Evolutionary conservation across 2,797 vertebrate species (phyloP), one percentile per base, ranked within the genome.

Genomic region (Kryptopterus vitreolus): DNA sequence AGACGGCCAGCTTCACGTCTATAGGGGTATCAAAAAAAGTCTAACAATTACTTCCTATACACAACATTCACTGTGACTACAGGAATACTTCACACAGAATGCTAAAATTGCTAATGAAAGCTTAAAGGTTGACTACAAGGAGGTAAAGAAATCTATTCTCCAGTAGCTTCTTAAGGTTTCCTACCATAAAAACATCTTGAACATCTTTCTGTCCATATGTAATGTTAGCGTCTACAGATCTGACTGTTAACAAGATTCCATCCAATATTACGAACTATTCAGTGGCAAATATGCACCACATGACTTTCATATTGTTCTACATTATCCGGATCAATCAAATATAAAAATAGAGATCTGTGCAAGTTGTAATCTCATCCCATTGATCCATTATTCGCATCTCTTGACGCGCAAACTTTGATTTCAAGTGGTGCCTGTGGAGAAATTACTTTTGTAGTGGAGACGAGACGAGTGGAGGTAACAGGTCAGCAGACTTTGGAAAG

Each of bases 1-100:
- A 98, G 94, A 75, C 91, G 95, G 85, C 92, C 88, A 8, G 95
- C 93, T 86, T 97, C 94, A 24, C 89, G 93, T 83, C 97, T 98
- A 79, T 3, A 76, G 18, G 52, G 15, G 79, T 1, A 82, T 76
- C 11, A 65, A 65, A 83, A 65, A 65, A 83, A 0, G 16, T 3
- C 22, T 80, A 29, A 83, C 78, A 1, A 86, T 59, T 89, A 15
- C 3, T 3, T 10, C 20, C 55, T 31, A 13, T 15, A 1, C 46
- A 52, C 24, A 65, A 11, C 12, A 70, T 22, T 70, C 24, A 52
- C 68, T 70, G 7, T 70, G 52, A 70, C 16, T 70, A 57, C 6
- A 66, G 31, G 20, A 58, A 69, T 4, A 59, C 1, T 18, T 33
- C 13, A 58, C 18, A 26, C 52, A 43, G 35, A 68, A 74, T 20